Percentiles rank a stretch among this genome's conserved stretches.
phyloP scores from a whole-genome alignment of 2,888 invertebrate species.

The Erebia ligea region DNA sequence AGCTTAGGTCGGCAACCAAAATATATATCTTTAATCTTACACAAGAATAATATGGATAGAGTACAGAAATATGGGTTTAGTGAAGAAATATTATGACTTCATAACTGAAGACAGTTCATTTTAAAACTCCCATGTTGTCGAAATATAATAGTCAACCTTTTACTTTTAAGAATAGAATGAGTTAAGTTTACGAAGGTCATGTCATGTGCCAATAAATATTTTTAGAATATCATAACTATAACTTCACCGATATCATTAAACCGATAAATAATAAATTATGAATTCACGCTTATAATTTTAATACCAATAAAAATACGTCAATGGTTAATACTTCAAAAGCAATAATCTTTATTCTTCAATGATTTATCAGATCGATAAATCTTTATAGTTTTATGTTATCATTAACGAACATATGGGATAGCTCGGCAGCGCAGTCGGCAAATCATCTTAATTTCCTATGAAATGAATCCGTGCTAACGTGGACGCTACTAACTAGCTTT shows the following conservation, averaged over 20 bases:
- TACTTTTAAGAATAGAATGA: background rate
- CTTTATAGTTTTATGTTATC: conserved; percentile 4
- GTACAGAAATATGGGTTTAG: conserved; percentile 31
- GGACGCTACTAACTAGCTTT: background rate
- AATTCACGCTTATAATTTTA: conserved; percentile 6
- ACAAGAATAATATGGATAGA: conserved; percentile 33
- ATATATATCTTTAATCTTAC: conserved; percentile 37
- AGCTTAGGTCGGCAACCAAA: conserved; percentile 40
- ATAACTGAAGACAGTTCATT: conserved; percentile 4
- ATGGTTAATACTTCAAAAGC: conserved; percentile 9
- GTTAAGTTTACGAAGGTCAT: background rate
- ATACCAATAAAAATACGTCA: background rate
- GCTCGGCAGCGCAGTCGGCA: conserved; percentile 10
- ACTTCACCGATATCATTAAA: background rate
- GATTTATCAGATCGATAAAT: conserved; percentile 17
- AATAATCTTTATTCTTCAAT: conserved; percentile 12
- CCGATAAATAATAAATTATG: conserved; percentile 1
- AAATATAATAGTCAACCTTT: background rate
- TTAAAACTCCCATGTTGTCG: background rate
- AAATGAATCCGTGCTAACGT: conserved; percentile 33
- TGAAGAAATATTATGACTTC: conserved; percentile 37
- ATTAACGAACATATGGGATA: conserved; percentile 17
- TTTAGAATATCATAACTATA: background rate
- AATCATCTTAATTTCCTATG: conserved; percentile 29
- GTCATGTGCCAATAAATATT: background rate